phyloP scores from a whole-genome alignment of 2,797 vertebrate genomes.

The Chromobotia macracanthus region DNA sequence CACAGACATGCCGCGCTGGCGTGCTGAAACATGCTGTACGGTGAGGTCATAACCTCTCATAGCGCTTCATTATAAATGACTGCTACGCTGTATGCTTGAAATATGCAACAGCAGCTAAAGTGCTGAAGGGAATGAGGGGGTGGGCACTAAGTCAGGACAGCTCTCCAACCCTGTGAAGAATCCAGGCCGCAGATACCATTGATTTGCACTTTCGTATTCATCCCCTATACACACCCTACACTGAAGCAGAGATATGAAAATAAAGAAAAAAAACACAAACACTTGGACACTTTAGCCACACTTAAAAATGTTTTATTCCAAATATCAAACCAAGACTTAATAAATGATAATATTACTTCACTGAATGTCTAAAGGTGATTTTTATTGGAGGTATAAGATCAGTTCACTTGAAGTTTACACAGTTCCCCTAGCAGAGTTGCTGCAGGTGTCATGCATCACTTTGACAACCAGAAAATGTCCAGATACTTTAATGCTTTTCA shows the following conservation, averaged over 20 bases:
- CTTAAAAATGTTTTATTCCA: too few species aligned
- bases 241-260: conserved; percentile 20
- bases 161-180: conserved; percentile 56
- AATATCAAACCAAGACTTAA: not conserved
- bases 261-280: not conserved
- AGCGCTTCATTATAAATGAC: conserved; percentile 52
- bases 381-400: not conserved
- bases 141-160: conserved; percentile 51
- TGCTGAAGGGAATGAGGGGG: conserved; percentile 39
- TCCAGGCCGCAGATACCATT: conserved; percentile 57
- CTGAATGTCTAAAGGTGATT: not conserved
- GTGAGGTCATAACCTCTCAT: conserved; percentile 6
- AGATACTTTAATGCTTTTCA: too few species aligned
- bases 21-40: conserved; percentile 4
- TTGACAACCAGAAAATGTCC: too few species aligned
- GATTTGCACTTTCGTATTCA: conserved; percentile 32
- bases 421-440: not conserved
- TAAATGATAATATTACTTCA: not conserved
- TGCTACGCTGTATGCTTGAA: conserved; percentile 49
- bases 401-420: not conserved
- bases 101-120: conserved; percentile 54
- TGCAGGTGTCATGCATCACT: not conserved
- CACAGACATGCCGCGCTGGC: not conserved
- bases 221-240: conserved; percentile 9
- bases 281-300: not conserved